A percentile compares a stretch with the other conserved stretches of the same genome.
phyloP scores from a whole-genome alignment of 2,888 invertebrate species.

The Spilosoma lubricipeda region DNA sequence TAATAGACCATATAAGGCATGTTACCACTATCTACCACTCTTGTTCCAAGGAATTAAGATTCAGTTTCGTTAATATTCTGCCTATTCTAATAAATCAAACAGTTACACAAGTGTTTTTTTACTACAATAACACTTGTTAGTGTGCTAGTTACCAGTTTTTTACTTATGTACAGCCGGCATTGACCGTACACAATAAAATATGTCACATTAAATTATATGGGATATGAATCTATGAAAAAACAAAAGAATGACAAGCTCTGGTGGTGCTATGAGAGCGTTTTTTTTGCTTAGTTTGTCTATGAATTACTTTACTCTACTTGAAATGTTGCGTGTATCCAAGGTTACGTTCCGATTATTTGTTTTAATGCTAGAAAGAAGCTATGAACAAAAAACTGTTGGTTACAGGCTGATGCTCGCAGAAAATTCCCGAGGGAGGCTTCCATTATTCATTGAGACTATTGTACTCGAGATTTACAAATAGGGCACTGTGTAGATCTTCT shows the following conservation, averaged over 20 bases:
- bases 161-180: conserved; percentile 24
- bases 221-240: conserved; percentile 5
- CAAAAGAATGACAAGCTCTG: neutral
- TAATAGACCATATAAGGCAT: neutral
- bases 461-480: neutral
- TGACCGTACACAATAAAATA: conserved; percentile 30
- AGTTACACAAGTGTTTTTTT: conserved; percentile 53
- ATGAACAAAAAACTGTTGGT: neutral
- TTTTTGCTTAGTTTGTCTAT: neutral
- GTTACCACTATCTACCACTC: conserved; percentile 12
- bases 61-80: conserved; percentile 26
- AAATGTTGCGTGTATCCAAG: neutral
- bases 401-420: neutral
- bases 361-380: neutral
- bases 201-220: conserved; percentile 26
- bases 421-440: neutral
- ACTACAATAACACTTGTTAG: conserved; percentile 46
- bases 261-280: neutral
- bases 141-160: conserved; percentile 49
- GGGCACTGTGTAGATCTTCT: neutral
- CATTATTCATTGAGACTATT: neutral
- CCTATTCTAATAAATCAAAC: conserved; percentile 40
- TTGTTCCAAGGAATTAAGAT: conserved; percentile 25
- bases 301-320: neutral
- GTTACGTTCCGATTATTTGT: neutral